phyloP scores from a whole-genome alignment of 1,140 invertebrate species.

The Cardiocondyla obscurior region DNA sequence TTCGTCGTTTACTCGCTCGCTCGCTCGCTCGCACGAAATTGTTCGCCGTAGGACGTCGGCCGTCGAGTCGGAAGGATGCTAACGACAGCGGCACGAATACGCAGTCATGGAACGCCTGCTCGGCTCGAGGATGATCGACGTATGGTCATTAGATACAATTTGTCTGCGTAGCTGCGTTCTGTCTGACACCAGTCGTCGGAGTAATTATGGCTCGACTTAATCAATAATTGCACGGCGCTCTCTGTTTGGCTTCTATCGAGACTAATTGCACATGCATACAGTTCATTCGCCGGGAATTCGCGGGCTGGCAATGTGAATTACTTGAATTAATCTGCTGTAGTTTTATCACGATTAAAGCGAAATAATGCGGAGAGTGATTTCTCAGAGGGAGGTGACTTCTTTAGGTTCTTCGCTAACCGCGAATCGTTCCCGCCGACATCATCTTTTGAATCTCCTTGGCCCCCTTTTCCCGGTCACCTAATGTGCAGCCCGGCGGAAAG shows the following conservation, averaged over 20 bases:
- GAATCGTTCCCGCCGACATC: slow-evolving; percentile 52
- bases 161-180: slow-evolving; percentile 44
- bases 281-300: background rate
- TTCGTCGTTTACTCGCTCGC: slow-evolving; percentile 62
- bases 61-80: slow-evolving; percentile 58
- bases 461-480: slow-evolving; percentile 67
- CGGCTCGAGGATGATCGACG: slow-evolving; percentile 50
- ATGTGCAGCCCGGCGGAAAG: slow-evolving; percentile 78
- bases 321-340: background rate
- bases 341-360: background rate
- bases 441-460: slow-evolving; percentile 56
- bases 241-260: background rate
- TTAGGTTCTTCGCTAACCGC: slow-evolving; percentile 69
- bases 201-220: slow-evolving; percentile 48
- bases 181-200: slow-evolving; percentile 48
- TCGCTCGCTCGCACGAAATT: slow-evolving; percentile 63
- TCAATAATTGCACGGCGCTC: slow-evolving; percentile 9
- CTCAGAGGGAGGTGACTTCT: slow-evolving; percentile 60
- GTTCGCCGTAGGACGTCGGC: slow-evolving; percentile 63
- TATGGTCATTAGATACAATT: slow-evolving; percentile 58
- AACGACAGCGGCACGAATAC: slow-evolving; percentile 58
- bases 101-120: slow-evolving; percentile 43
- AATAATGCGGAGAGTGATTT: too few relatives aligned
- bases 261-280: background rate
- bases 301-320: background rate